Evolutionary conservation across 2,113 vertebrate species (phyloP), one percentile per base, ranked within the genome.

Genomic region (Melanotaenia duboulayi): DNA sequence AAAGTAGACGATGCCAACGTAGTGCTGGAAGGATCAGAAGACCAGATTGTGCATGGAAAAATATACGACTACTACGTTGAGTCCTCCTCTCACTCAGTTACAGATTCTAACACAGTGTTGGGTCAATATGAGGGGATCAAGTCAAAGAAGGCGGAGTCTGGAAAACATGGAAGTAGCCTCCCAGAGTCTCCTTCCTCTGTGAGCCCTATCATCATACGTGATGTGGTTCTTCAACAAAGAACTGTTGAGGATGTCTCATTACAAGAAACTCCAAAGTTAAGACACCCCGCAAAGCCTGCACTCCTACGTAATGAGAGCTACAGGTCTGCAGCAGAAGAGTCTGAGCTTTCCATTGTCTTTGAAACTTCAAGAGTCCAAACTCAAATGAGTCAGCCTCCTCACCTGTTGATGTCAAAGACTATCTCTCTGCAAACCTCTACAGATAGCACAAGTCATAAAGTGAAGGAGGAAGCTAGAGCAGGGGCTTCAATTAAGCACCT

Each of bases 61-160:
- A 94, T 97, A 74, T 98, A 98, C 0, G 93, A 97, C 28, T 97
- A 96, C 81, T 95, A 90, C 0, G 78, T 95, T 4, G 94, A 96
- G 71, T 95, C 95, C 0, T 84, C 81, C 9, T 97, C 96, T 0
- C 92, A 91, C 39, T 93, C 92, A 0, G 50, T 93, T 48, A 92
- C 71, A 0, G 88, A 89, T 37, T 61, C 80, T n/a, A 86, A 75
- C 37, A 9, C 22, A 1, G 22, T 20, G n/a, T 52, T 40, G 11
- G 65, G 64, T 61, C 80, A 79, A 40, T 75, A 79, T 48, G 76
- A 90, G 57, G 72, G 42, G 17, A 66, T 35, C 42, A 71, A 91
- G 46, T 66, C 82, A 9, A 71, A 79, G 56, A 52, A 73, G 22
- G 57, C 22, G 50, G 83, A 89, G 40, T 83, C 65, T 24, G 49